Evolutionary conservation across 1,140 invertebrate genomes (phyloP).

Genomic region (Cyclargus thomasi): DNA sequence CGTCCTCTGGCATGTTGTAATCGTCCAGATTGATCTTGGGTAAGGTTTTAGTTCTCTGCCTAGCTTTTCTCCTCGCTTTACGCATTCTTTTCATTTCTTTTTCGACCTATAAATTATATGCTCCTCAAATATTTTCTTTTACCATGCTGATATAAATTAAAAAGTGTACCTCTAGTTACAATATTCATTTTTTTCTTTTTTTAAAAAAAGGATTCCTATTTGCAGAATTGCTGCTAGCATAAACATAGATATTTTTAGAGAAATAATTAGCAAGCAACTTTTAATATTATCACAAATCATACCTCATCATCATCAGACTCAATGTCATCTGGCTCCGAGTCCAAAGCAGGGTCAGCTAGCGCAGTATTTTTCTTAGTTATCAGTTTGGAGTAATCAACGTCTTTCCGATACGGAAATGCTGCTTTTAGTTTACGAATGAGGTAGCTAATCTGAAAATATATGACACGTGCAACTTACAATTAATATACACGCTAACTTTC

Average conservation of each 20-base stretch:
- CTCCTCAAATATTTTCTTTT: too few relatives aligned
- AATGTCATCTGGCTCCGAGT: conserved; percentile 62
- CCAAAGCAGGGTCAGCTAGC: conserved; percentile 43
- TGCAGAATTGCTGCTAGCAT: too few relatives aligned
- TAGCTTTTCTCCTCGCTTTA: conserved; percentile 75
- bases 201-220: too few relatives aligned
- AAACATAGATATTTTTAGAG: too few relatives aligned
- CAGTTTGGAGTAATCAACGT: conserved; percentile 56
- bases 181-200: too few relatives aligned
- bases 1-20: conserved; percentile 77
- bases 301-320: conserved; percentile 67
- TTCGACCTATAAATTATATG: conserved; percentile 59
- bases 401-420: conserved; percentile 75
- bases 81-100: conserved; percentile 74
- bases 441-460: conserved; percentile 62
- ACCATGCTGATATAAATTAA: too few relatives aligned
- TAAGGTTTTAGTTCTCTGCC: conserved; percentile 59
- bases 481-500: too few relatives aligned
- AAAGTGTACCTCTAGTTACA: too few relatives aligned
- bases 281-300: conserved; percentile 23
- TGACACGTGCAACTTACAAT: too few relatives aligned
- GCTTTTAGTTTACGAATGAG: conserved; percentile 76
- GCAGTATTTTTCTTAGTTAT: conserved; percentile 40
- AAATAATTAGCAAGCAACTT: not conserved
- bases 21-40: conserved; percentile 80